Base-by-base conservation (phyloP, 2,797 vertebrate genomes). In the Sebastes vulpes region DNA sequence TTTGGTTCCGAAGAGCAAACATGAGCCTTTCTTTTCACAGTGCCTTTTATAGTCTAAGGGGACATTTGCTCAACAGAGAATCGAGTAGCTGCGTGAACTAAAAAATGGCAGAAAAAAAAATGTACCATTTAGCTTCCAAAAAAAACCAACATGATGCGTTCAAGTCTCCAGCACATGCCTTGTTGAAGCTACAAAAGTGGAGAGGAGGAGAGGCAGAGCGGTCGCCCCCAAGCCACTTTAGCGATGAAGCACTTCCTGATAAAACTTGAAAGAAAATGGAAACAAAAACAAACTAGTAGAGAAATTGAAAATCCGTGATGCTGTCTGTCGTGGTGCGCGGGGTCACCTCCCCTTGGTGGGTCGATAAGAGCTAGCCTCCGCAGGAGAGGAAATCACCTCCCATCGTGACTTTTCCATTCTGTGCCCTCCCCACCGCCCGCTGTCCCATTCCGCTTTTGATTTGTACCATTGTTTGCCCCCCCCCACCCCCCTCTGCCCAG, bases 181-280 rank as follows among this genome's bases (percentile, higher is more conserved):
- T 70, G 75, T 81, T 65, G 21, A 83, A 82, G 75, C 83, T 75
- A 60, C 65, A 35, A 60, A 60, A 18, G 16, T 18, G 42, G 35
- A 79, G 60, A 73, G 50, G 60, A 73, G 46, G 50, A 48, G 61
- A 77, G 69, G 81, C 35, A 48, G 83, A 68, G 85, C 52, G 85
- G 72, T 77, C 20, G 21, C 73, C 84, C 76, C 82, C 83, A 72
- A 84, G 85, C 91, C 90, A 76, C 92, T 82, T 83, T 90, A 91
- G 87, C 82, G 89, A 90, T 68, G 81, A 95, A 93, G 93, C 94
- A 93, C 94, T 97, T 98, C 97, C 97, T 98, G 97, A 91, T 95
- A 66, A 97, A 96, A 98, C 97, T 98, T 98, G 97, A 98, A 95
- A 80, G 79, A 87, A 84, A 57, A 85, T 42, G 69, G 63, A 86